These are phyloP conservation scores for Tachuris rubrigastra DNA, from an alignment of 2,113 vertebrate genomes.

Conservation along the genomic window DNA sequence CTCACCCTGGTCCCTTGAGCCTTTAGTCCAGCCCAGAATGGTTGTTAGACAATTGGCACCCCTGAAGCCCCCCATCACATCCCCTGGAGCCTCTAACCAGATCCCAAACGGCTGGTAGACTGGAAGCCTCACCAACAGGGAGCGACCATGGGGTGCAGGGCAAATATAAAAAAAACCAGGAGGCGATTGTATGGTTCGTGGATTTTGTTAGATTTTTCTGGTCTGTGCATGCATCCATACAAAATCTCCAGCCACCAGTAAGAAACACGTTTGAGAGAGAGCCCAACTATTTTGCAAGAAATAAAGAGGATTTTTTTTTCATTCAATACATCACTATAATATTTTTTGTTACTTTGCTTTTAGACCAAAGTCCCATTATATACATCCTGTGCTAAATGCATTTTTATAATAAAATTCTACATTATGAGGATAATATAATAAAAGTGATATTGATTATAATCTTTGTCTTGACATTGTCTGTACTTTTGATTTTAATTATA, in stretches of 20 bases:
- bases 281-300: accelerated
- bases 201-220: not conserved
- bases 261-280: not conserved
- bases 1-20: not conserved
- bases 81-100: not conserved
- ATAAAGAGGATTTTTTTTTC: not conserved
- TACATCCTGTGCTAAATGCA: not conserved
- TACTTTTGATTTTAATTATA: not conserved
- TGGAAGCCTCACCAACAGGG: not conserved
- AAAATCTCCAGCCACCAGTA: not conserved
- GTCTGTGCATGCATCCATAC: not conserved
- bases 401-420: not conserved
- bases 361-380: not conserved
- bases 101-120: not conserved
- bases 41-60: not conserved
- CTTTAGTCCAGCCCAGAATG: not conserved
- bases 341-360: not conserved
- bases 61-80: not conserved
- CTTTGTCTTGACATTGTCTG: not conserved
- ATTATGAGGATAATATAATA: not conserved
- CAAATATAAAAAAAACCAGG: not conserved
- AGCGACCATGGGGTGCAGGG: not conserved
- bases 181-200: not conserved
- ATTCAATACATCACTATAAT: not conserved
- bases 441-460: not conserved